These are phyloP conservation scores for Oxygymnocypris stewartii DNA, from an alignment of 2,113 vertebrate species.

Conservation along the genomic window DNA sequence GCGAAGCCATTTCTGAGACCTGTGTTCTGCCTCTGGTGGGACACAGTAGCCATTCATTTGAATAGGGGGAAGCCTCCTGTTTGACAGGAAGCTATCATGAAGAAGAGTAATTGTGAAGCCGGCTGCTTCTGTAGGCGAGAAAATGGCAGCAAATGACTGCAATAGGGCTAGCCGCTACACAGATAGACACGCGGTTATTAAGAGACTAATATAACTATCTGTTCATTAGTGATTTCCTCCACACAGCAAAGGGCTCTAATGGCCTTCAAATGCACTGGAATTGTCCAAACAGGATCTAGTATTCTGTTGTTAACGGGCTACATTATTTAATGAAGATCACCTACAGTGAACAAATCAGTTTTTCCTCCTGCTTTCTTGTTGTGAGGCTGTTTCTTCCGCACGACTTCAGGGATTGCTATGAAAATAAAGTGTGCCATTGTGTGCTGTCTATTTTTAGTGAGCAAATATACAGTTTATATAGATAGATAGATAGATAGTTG, in stretches of 20 bases:
- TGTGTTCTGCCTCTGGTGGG: conserved; percentile 20
- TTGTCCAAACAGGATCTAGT: conserved; percentile 39
- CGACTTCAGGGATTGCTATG: not conserved
- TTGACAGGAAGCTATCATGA: conserved; percentile 30
- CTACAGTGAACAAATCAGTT: conserved; percentile 25
- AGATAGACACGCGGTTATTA: conserved; percentile 40
- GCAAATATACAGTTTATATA: no score
- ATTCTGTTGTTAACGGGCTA: conserved; percentile 22
- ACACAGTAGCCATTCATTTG: conserved; percentile 29
- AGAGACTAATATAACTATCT: conserved; percentile 33
- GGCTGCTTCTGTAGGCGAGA: conserved; percentile 26
- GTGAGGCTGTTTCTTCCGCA: not conserved
- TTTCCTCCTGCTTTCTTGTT: conserved; percentile 6
- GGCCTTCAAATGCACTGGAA: conserved; percentile 35
- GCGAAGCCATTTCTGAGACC: not conserved
- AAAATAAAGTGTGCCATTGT: not conserved
- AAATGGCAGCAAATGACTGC: conserved; percentile 40
- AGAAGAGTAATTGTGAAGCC: conserved; percentile 21
- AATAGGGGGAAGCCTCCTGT: conserved; percentile 36
- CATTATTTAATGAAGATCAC: conserved; percentile 41
- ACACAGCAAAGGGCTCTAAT: conserved; percentile 17
- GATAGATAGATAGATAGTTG: no score
- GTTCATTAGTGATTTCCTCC: conserved; percentile 41
- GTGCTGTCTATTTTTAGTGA: not conserved
- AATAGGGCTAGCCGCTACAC: conserved; percentile 23